Base-by-base conservation (phyloP, 2,888 invertebrate species). In the Thereva unica region DNA sequence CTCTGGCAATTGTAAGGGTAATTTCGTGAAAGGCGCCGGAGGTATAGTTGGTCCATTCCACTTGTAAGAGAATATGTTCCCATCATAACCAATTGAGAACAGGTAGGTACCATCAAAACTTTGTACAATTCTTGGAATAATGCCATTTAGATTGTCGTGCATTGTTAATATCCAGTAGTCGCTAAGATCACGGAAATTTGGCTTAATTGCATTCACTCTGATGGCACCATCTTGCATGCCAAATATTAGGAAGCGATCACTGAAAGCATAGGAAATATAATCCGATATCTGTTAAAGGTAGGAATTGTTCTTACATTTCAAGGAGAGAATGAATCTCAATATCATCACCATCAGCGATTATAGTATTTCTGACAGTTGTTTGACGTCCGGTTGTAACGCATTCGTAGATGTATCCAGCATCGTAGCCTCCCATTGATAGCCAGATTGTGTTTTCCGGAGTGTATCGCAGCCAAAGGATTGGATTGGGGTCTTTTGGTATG, bases 121-220 rank as follows among this genome's bases (percentile, higher is more conserved):
- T 69, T 88, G 84, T 67, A 85, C 83, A 64, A 93, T 81, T 67
- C 83, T 82, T 0, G 87, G 85, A 40, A 93, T 84, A 9, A 81
- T 82, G 5, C 92, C 92, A 38, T 88, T 87, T 66, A 85, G 84
- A 52, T 85, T 84, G 76, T 92, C 91, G 75, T 93, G 93, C 89
- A 92, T 90, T 1, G 89, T 83, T 42, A 90, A 79, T 45, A 83
- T 82, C 82, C 88, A 89, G 74, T 86, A 89, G 74, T 92, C 88
- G 0, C 83, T 79, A 3, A 87, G 77, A 76, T 88, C 84, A 4
- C 82, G 77, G 67, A 82, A 82, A 72, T 86, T 78, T 0, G 81
- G 72, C 0, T 85, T 83, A 0, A 83, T 72, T 59, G 77, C 81
- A 71, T 85, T 85, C 1, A 89, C 78, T 8, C 87, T 82, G 37